A percentile compares a stretch with the other conserved stretches of the same genome.
Evolutionary conservation across 2,888 invertebrate species (phyloP).

Genomic region (Ophonus ardosiacus): DNA sequence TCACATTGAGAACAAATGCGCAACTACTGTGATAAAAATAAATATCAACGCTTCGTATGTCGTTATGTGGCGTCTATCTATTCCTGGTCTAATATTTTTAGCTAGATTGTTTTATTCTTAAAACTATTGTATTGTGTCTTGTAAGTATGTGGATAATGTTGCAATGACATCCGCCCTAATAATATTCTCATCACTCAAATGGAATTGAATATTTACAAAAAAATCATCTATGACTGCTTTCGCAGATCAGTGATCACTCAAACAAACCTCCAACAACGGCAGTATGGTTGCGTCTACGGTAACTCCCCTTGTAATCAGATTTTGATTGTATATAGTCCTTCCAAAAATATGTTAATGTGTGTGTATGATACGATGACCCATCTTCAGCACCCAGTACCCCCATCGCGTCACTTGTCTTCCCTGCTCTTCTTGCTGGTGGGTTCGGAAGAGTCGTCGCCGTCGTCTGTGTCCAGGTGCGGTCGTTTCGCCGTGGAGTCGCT

Average conservation of each 20-base stretch:
- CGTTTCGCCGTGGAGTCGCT: constrained; percentile 74
- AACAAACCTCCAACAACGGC: constrained; percentile 6
- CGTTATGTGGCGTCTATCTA: no score
- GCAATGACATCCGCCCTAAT: background rate
- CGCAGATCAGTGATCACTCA: background rate
- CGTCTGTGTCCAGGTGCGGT: constrained; percentile 73
- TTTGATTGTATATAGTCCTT: constrained; percentile 58
- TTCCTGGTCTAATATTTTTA: no score
- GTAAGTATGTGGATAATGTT: no score
- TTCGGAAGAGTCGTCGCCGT: constrained; percentile 74
- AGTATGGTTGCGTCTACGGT: constrained; percentile 22
- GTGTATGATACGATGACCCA: background rate
- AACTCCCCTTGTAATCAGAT: constrained; percentile 3
- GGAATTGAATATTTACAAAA: constrained; percentile 10
- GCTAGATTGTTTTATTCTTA: no score
- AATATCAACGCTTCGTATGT: no score
- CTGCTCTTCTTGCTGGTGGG: constrained; percentile 78
- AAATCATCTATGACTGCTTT: background rate
- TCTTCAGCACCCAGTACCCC: constrained; percentile 75
- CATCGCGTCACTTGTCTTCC: constrained; percentile 69
- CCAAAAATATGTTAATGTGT: constrained; percentile 56
- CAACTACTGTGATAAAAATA: no score
- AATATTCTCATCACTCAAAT: background rate
- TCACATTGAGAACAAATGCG: no score
- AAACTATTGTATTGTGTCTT: no score